Evolutionary conservation across 1,140 invertebrate species (phyloP).

Genomic region (Zaprionus davidi): DNA sequence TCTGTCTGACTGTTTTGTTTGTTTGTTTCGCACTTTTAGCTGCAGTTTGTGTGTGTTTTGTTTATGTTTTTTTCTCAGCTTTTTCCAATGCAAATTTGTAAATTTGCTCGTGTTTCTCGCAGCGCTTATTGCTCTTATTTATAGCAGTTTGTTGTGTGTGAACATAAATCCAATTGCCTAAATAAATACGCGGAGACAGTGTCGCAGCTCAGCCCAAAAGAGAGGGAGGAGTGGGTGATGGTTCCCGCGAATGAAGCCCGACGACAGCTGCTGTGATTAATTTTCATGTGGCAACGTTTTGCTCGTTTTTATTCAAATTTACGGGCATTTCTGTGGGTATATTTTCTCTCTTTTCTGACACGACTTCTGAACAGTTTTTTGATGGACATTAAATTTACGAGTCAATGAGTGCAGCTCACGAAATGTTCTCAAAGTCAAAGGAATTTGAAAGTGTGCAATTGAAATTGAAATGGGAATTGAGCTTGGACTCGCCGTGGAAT

Average conservation of each 20-base stretch:
- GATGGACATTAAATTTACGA: constrained; percentile 48
- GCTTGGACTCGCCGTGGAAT: constrained; percentile 12
- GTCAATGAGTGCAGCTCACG: constrained; percentile 29
- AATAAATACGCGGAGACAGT: constrained; percentile 41
- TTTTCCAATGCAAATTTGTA: constrained; percentile 56
- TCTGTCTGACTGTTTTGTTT: constrained; percentile 22
- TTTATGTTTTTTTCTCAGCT: constrained; percentile 21
- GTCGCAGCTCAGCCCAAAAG: background rate
- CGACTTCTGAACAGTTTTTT: constrained; percentile 32
- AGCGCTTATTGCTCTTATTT: constrained; percentile 61
- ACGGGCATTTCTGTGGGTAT: constrained; percentile 18
- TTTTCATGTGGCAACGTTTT: constrained; percentile 45
- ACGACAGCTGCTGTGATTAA: constrained; percentile 61
- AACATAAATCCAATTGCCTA: constrained; percentile 68
- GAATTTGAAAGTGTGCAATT: constrained; percentile 25
- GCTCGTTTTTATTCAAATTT: constrained; percentile 52
- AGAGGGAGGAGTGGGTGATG: background rate
- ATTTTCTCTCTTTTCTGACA: background rate
- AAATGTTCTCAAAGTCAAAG: constrained; percentile 9
- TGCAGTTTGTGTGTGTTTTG: constrained; percentile 47
- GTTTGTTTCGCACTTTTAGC: constrained; percentile 46
- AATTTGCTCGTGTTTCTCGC: constrained; percentile 45
- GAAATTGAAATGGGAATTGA: constrained; percentile 2
- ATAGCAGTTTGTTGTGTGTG: constrained; percentile 52
- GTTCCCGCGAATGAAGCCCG: constrained; percentile 20